phyloP scores from a whole-genome alignment of 2,888 invertebrate species.

The Limnephilus rhombicus region DNA sequence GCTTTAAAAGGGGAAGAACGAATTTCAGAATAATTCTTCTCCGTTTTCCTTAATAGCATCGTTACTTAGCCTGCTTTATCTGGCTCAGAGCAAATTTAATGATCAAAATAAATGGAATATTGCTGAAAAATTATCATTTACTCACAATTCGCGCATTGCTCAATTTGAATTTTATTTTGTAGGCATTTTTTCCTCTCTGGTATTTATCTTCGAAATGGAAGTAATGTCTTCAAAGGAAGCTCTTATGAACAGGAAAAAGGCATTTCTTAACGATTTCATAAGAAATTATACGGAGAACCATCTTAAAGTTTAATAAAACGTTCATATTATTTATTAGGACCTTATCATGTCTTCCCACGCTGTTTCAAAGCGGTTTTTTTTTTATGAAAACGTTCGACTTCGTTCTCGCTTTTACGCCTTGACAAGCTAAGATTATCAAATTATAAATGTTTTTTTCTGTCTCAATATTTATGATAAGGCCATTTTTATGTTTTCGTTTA shows the following conservation, averaged over 20 bases:
- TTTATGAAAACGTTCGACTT: neutral
- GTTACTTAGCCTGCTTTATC: slow-evolving; percentile 37
- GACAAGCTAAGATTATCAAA: neutral
- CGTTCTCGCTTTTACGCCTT: neutral
- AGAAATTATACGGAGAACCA: neutral
- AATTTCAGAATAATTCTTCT: neutral
- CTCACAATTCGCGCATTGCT: slow-evolving; percentile 14
- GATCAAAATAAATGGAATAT: slow-evolving; percentile 32
- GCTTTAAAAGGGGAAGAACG: slow-evolving; percentile 30
- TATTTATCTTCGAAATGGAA: neutral
- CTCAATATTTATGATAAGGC: neutral
- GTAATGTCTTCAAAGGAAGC: neutral
- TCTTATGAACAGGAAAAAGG: neutral
- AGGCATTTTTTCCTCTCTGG: neutral
- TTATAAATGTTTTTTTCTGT: neutral
- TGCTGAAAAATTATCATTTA: slow-evolving; percentile 30
- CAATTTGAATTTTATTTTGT: neutral
- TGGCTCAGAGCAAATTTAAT: slow-evolving; percentile 33
- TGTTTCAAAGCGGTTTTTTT: neutral
- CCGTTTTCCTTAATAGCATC: slow-evolving; percentile 41
- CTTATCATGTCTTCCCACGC: neutral
- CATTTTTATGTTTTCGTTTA: too few species aligned
- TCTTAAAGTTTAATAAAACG: neutral
- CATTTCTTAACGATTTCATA: neutral
- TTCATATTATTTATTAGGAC: neutral